Percentiles rank a stretch among this genome's conserved stretches.
Evolutionary conservation across 2,888 invertebrate species (phyloP).

Genomic region (Macrosiphum euphorbiae): DNA sequence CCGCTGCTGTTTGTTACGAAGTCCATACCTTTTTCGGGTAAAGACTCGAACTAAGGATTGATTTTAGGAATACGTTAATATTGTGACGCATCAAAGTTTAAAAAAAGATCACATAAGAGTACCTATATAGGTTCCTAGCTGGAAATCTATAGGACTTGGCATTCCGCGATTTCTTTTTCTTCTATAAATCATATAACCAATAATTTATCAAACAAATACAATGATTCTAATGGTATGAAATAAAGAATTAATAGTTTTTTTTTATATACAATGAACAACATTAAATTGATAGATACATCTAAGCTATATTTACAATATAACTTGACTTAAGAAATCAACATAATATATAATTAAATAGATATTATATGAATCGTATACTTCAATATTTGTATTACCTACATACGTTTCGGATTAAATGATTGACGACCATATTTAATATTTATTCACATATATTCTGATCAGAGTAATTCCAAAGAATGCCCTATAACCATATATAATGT

Average conservation of each 20-base stretch:
- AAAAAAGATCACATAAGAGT: background rate
- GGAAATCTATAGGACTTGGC: background rate
- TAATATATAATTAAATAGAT: background rate
- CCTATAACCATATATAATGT: background rate
- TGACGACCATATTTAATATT: background rate
- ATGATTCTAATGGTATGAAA: background rate
- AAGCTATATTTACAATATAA: background rate
- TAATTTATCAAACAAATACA: background rate
- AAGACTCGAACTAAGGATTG: background rate
- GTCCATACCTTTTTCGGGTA: background rate
- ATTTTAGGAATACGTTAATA: background rate
- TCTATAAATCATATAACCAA: background rate
- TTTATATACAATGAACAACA: background rate
- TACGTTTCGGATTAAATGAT: background rate
- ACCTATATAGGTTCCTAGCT: background rate
- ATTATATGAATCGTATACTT: background rate
- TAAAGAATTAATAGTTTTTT: background rate
- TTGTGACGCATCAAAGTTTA: background rate
- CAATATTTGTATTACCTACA: conserved; percentile 3
- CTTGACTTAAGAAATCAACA: background rate
- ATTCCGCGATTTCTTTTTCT: background rate
- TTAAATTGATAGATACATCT: background rate
- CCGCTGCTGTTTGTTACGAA: background rate
- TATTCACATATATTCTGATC: background rate
- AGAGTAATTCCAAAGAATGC: background rate